Evolutionary conservation across 2,888 invertebrate species (phyloP).

Genomic region (Oxycera nigricornis): DNA sequence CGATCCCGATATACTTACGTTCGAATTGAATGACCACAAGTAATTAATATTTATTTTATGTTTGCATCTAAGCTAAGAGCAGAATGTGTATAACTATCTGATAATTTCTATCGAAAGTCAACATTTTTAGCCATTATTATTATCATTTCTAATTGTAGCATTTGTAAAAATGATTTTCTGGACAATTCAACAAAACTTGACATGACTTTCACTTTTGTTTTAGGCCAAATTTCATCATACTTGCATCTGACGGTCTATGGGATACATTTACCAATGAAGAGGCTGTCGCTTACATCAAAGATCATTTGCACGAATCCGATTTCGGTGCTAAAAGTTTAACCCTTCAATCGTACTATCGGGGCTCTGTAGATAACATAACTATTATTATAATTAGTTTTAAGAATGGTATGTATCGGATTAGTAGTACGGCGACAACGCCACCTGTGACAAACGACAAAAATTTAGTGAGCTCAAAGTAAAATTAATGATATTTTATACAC

Average conservation of each 20-base stretch:
- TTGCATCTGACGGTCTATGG: conserved; percentile 97
- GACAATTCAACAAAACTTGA: not conserved
- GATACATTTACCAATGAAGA: conserved; percentile 96
- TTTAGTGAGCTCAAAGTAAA: conserved; percentile 36
- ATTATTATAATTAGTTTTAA: conserved; percentile 87
- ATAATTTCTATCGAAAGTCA: no score
- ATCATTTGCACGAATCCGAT: conserved; percentile 83
- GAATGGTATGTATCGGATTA: conserved; percentile 62
- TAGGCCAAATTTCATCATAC: conserved; percentile 83
- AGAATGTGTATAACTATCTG: not conserved
- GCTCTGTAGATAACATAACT: conserved; percentile 94
- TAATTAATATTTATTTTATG: conserved; percentile 50
- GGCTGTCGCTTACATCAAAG: conserved; percentile 87
- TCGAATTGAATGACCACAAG: conserved; percentile 84
- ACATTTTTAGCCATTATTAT: no score
- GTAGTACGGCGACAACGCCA: conserved; percentile 41
- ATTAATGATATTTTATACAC: no score
- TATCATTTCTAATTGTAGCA: not conserved
- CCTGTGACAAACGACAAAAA: conserved; percentile 29
- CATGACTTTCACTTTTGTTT: conserved; percentile 1
- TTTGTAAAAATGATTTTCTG: not conserved
- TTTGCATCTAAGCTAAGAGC: no score
- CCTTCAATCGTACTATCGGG: conserved; percentile 88
- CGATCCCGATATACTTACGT: conserved; percentile 92
- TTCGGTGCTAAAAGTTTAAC: conserved; percentile 92